phyloP scores from a whole-genome alignment of 2,797 vertebrate genomes.

The Paedocypris micromegethes region DNA sequence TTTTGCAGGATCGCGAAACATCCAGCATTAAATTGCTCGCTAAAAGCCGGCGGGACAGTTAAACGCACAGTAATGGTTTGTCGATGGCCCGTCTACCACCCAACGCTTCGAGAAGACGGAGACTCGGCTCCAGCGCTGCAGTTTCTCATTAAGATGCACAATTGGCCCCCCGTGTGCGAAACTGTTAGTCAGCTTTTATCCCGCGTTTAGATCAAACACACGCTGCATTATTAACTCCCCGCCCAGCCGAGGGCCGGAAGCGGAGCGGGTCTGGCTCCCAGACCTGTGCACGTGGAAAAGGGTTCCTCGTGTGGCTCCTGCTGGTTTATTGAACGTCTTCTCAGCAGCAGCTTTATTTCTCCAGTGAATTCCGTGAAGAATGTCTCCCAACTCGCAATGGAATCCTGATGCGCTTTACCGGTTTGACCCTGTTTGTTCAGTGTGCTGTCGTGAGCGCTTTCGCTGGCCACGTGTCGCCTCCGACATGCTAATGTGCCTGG shows the following conservation, averaged over 20 bases:
- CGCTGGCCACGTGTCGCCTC: too few species aligned
- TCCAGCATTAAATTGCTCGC: too few species aligned
- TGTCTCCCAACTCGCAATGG: background rate
- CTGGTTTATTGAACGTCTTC: constrained; percentile 39
- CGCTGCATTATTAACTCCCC: constrained; percentile 29
- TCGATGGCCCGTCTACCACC: constrained; percentile 13
- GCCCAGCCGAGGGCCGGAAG: constrained; percentile 29
- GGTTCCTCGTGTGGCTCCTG: constrained; percentile 18
- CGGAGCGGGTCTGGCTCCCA: constrained; percentile 19
- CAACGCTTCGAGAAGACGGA: background rate
- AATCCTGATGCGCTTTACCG: background rate
- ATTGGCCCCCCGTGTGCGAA: constrained; percentile 24
- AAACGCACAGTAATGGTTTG: constrained; percentile 5
- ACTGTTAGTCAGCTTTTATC: constrained; percentile 31
- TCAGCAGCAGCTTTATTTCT: constrained; percentile 19
- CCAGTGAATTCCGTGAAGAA: constrained; percentile 10
- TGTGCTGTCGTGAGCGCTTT: too few species aligned
- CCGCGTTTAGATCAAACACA: constrained; percentile 41
- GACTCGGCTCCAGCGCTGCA: background rate
- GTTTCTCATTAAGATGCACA: constrained; percentile 35
- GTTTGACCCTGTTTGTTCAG: too few species aligned
- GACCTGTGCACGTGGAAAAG: constrained; percentile 34
- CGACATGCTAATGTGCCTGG: too few species aligned
- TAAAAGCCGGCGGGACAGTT: too few species aligned
- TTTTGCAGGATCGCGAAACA: too few species aligned